phyloP scores from a whole-genome alignment of 2,888 invertebrate species.

The Chydorus sphaericus region DNA sequence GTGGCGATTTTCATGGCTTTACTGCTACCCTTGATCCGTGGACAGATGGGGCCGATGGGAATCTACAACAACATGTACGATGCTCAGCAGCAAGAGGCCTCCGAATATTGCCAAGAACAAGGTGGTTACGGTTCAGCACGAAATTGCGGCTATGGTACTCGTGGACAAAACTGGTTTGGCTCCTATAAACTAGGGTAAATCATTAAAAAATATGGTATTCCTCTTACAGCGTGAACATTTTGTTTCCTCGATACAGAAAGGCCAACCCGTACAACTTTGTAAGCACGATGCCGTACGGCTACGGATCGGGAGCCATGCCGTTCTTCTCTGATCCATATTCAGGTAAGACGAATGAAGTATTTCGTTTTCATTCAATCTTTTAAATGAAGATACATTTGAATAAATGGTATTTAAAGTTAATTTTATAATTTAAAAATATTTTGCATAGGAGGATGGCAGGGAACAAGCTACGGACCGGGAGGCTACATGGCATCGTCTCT shows the following conservation, averaged over 20 bases:
- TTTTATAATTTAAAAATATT: no score
- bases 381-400: no score
- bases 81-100: no score
- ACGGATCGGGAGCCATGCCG: background rate
- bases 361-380: no score
- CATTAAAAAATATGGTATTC: no score
- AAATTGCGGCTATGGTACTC: background rate
- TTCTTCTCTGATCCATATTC: slow-evolving; percentile 1
- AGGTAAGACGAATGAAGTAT: no score
- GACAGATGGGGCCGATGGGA: background rate
- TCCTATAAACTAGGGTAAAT: background rate
- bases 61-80: background rate
- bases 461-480: background rate
- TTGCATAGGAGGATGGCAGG: slow-evolving; percentile 2
- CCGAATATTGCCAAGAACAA: background rate
- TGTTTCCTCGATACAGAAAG: no score
- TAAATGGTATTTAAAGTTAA: no score
- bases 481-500: background rate
- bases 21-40: background rate
- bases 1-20: background rate
- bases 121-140: background rate
- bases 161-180: background rate
- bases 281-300: slow-evolving; percentile 1
- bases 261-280: background rate
- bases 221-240: no score